Base-by-base conservation (phyloP, 2,113 vertebrate species). In the Paralichthys olivaceus region DNA sequence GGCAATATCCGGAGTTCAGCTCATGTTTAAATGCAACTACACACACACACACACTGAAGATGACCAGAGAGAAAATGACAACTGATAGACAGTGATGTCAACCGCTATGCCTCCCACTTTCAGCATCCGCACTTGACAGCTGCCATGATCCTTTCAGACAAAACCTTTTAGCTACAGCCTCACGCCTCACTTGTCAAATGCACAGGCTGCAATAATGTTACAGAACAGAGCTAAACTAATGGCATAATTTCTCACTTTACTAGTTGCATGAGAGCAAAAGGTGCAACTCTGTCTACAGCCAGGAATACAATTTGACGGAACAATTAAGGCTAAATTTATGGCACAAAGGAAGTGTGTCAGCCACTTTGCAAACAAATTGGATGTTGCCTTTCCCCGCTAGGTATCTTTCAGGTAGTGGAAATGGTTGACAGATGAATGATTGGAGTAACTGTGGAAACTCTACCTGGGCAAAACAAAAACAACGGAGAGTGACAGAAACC, bases 11-110 rank as follows among this genome's bases (percentile, higher is more conserved):
- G 11, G 37, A 12, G 37, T 40, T 17, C 56, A 20, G 22, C 23
- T 22, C 15, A 19, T 29, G 32, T 37, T 22, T 26, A 32, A 45
- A 23, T 12, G 20, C n/a, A 19, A 12, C 20, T 40, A 49, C 43
- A 70, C 74, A 63, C 23, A 54, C 63, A 32, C 59, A 23, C 43
- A n/a, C 25, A 29, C 6, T n/a, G 49, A 56, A 53, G 58, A 43
- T 69, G 61, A 29, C 37, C 4, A 0, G 19, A 63, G 56, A 60
- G 28, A 66, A 72, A 75, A 84, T 79, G 62, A 58, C 28, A 70
- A n/a, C 57, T 47, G 37, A 80, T 9, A 51, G 64, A 77, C 19
- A 32, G 22, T 11, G 0, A 43, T 57, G 29, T 69, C 20, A 9
- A 15, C 28, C 19, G 28, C 51, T 55, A 34, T 60, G 29, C 15